Evolutionary conservation across 1,140 invertebrate genomes (phyloP).

Genomic region (Solen grandis): DNA sequence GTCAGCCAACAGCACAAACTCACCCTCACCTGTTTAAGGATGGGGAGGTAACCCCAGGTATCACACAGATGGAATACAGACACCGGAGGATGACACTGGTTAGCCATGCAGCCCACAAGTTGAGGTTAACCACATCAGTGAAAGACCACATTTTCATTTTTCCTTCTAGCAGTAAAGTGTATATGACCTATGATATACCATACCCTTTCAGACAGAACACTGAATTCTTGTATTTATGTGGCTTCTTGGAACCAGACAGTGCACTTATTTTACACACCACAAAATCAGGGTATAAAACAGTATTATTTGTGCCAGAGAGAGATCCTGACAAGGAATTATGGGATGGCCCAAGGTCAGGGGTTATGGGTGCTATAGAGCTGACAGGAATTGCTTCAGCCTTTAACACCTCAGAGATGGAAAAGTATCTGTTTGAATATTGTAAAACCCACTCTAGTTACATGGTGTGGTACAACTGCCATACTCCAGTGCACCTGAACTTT

Average conservation of each 20-base stretch:
- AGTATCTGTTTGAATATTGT: constrained; percentile 71
- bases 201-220: constrained; percentile 96
- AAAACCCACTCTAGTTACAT: constrained; percentile 65
- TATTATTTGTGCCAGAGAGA: constrained; percentile 82
- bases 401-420: constrained; percentile 75
- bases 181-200: constrained; percentile 96
- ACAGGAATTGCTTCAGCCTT: constrained; percentile 86
- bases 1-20: constrained; percentile 89
- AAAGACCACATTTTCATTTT: constrained; percentile 88
- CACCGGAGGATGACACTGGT: constrained; percentile 86
- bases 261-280: constrained; percentile 86
- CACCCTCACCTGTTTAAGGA: constrained; percentile 89
- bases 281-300: constrained; percentile 51
- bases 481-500: constrained; percentile 83
- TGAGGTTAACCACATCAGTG: constrained; percentile 69
- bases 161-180: constrained; percentile 90
- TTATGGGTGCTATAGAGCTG: constrained; percentile 84
- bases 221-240: constrained; percentile 95
- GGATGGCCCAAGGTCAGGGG: constrained; percentile 92
- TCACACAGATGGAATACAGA: constrained; percentile 88
- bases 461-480: constrained; percentile 79
- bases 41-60: constrained; percentile 88
- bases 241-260: constrained; percentile 94
- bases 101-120: constrained; percentile 80
- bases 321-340: constrained; percentile 87